Conservation (phyloP, 92 coral and sea anemone genomes). For the Parazoanthus darwini region DNA sequence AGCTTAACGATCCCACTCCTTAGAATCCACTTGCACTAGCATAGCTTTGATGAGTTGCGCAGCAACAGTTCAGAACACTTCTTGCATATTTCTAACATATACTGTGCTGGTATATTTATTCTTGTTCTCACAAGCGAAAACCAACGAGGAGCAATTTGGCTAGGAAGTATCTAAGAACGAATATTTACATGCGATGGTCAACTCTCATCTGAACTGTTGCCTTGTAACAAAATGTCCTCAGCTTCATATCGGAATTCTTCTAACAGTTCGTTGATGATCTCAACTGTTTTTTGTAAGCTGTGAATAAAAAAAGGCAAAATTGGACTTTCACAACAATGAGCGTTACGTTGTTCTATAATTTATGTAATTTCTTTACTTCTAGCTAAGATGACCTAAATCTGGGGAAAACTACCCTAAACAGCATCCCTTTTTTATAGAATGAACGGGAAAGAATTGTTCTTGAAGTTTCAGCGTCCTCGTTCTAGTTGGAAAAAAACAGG, state of each 20-base stretch:
- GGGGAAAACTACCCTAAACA: no score
- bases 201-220: background rate
- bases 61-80: no score
- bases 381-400: background rate
- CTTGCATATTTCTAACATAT: no score
- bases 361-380: background rate
- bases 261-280: constrained; percentile 70
- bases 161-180: background rate
- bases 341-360: background rate
- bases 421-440: background rate
- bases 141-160: background rate
- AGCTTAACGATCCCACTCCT: no score
- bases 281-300: constrained; percentile 65
- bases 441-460: background rate
- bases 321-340: background rate
- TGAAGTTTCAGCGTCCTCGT: background rate
- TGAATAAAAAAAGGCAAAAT: background rate
- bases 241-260: constrained; percentile 86
- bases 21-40: no score
- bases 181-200: background rate
- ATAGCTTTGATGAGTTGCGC: no score
- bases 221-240: constrained; percentile 76
- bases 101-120: no score
- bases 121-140: background rate
- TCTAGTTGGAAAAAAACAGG: no score